These are phyloP conservation scores for Drosophila takahashii DNA, from an alignment of 1,140 invertebrate genomes.

Conservation along the genomic window DNA sequence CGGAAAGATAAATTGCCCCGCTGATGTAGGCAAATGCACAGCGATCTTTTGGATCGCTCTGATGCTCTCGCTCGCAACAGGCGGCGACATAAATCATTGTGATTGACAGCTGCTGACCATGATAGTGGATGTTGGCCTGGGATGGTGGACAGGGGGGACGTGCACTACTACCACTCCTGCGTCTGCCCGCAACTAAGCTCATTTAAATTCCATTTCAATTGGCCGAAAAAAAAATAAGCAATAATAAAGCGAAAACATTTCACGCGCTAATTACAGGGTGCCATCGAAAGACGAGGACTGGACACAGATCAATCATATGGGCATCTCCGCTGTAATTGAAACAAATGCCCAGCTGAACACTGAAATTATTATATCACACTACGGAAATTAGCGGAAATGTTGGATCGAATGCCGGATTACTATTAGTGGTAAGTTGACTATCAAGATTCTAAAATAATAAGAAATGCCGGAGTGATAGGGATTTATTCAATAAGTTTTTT, in stretches of 20 bases:
- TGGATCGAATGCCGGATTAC: constrained; percentile 8
- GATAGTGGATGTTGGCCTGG: constrained; percentile 32
- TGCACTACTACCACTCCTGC: constrained; percentile 10
- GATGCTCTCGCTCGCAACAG: constrained; percentile 12
- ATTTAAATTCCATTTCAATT: constrained; percentile 83
- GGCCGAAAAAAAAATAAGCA: constrained; percentile 61
- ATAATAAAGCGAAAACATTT: constrained; percentile 56
- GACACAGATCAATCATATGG: constrained; percentile 78
- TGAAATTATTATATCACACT: constrained; percentile 70
- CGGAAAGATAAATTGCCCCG: constrained; percentile 83
- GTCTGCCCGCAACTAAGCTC: constrained; percentile 76
- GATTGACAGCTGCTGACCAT: constrained; percentile 77
- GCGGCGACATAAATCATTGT: constrained; percentile 83
- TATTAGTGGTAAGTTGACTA: too few relatives aligned
- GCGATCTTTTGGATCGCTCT: constrained; percentile 34
- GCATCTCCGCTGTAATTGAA: constrained; percentile 61
- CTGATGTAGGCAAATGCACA: constrained; percentile 78
- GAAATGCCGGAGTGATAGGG: too few relatives aligned
- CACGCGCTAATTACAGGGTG: constrained; percentile 80
- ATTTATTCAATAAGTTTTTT: too few relatives aligned
- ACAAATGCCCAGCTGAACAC: constrained; percentile 66
- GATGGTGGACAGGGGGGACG: constrained; percentile 1
- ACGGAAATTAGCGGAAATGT: constrained; percentile 11
- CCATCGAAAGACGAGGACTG: constrained; percentile 47
- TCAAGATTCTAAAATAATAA: too few relatives aligned